Evolutionary conservation across 2,797 vertebrate species (phyloP).

Genomic region (Lepus townsendii): DNA sequence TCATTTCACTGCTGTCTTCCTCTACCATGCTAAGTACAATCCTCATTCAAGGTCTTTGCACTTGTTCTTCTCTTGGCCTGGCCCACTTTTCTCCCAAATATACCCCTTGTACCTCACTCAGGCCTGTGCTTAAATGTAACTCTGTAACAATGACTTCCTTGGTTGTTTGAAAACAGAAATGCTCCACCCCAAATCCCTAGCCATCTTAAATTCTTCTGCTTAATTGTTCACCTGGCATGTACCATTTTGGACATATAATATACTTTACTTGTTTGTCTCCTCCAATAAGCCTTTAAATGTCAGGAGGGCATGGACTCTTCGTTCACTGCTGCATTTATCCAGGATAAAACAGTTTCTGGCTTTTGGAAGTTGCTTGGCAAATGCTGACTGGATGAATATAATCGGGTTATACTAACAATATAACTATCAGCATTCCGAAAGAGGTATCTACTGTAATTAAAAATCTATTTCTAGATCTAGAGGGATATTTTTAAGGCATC

Average conservation of each 20-base stretch:
- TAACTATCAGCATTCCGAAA: conserved; percentile 30
- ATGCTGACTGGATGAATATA: not conserved
- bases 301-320: not conserved
- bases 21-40: too few relatives aligned
- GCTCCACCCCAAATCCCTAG: not conserved
- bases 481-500: not conserved
- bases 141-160: not conserved
- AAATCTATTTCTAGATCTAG: conserved; percentile 6
- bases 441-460: conserved; percentile 26
- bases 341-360: not conserved
- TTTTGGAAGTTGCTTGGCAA: not conserved
- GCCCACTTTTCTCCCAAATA: not conserved
- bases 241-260: not conserved
- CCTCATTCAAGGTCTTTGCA: not conserved
- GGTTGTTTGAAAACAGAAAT: not conserved
- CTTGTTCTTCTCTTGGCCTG: not conserved
- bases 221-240: not conserved
- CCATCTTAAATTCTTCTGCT: not conserved
- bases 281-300: not conserved
- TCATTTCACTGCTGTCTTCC: not conserved
- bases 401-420: not conserved
- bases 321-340: not conserved
- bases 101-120: not conserved
- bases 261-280: not conserved
- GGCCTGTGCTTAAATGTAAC: not conserved